Evolutionary conservation across 2,888 invertebrate genomes (phyloP), one percentile per base, ranked within the genome.

Genomic region (Colostygia pectinataria): DNA sequence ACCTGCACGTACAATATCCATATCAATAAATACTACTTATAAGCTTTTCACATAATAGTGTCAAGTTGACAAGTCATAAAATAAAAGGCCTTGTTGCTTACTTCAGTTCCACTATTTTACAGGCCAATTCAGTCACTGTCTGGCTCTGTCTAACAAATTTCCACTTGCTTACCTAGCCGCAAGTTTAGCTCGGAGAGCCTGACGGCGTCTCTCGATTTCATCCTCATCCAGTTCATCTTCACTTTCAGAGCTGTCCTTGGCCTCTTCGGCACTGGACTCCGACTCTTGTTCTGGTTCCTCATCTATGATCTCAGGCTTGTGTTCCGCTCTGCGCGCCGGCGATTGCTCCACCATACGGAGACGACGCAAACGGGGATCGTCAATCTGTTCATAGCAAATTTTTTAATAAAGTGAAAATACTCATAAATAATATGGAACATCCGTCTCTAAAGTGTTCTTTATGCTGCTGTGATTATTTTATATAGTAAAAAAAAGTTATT

Each of bases 181-280:
- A 53, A 90, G 77, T 71, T 89, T 89, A 45, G 86, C 85, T 59
- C 83, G 83, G 20, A 89, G 80, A 32, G 82, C 83, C 51, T 93
- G 92, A 49, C 98, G 91, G n/a, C 97, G 91, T 59, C 92, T 92
- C 73, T 98, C 98, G 67, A 97, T 94, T 81, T 97, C 97, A 25
- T 93, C 93, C 57, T 97, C 97, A 59, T 96, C 96, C 1, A 97
- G 82, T 59, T 97, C 96, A 57, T 95, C 96, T 71, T 97, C 97
- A 52, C 95, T 95, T 66, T 95, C 95, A 0, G 91, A 91, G 55
- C 84, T 89, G 53, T 84, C 85, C 38, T 64, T 77, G 0, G 68
- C 78, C 36, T 84, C 85, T 4, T 81, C 80, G 4, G 66, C 84
- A 59, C 91, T 92, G 13, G 92, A 81, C 42, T 91, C 79, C 2